A percentile compares a stretch with the other conserved stretches of the same genome.
Conservation (phyloP, 1,140 invertebrate species). For the Araneus ventricosus region DNA sequence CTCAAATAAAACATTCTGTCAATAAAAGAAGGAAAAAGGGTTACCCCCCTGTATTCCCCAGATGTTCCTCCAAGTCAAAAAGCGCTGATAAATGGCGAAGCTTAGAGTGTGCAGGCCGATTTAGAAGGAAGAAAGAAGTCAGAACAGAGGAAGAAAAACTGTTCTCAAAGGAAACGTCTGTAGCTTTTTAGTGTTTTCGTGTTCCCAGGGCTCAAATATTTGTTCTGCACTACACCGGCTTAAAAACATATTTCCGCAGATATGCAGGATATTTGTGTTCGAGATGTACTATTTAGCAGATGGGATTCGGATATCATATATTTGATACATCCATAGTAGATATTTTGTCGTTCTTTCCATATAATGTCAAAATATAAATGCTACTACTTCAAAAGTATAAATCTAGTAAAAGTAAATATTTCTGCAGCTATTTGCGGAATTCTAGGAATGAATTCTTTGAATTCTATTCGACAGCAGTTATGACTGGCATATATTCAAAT, state of each 20-base stretch:
- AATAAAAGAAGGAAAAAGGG: conserved; percentile 35
- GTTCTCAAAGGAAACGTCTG: conserved; percentile 24
- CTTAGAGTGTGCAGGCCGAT: conserved; percentile 44
- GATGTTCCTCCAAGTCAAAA: conserved; percentile 46
- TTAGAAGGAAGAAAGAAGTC: conserved; percentile 14
- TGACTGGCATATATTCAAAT: no score
- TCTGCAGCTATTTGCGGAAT: no score
- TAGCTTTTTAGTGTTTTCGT: conserved; percentile 35
- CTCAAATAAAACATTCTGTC: conserved; percentile 50
- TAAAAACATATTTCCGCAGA: background rate
- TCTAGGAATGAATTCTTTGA: no score
- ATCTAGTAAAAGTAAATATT: no score
- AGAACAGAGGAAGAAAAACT: conserved; percentile 32
- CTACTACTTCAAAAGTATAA: no score
- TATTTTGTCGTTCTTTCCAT: background rate
- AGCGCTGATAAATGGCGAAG: conserved; percentile 41
- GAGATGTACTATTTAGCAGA: background rate
- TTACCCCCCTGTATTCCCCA: conserved; percentile 46
- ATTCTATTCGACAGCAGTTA: no score
- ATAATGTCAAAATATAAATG: no score
- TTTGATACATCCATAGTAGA: background rate
- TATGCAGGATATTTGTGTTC: background rate
- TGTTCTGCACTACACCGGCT: background rate
- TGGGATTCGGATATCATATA: background rate
- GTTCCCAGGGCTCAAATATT: conserved; percentile 30